Conservation (phyloP, 2,797 vertebrate genomes). For the Coreius guichenoti region DNA sequence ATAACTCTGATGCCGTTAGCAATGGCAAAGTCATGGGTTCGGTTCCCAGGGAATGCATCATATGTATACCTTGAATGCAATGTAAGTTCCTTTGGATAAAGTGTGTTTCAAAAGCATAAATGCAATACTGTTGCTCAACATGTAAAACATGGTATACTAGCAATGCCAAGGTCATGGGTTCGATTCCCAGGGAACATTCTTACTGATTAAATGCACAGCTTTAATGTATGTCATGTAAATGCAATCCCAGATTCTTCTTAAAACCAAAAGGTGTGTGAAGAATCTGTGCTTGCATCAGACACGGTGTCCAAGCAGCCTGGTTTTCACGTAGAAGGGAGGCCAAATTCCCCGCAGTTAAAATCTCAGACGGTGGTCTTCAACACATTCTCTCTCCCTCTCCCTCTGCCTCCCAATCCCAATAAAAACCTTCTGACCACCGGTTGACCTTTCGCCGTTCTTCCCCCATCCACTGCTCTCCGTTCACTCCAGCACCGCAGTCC, state of each 20-base stretch:
- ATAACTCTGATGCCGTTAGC: background rate
- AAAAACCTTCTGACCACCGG: slow-evolving; percentile 85
- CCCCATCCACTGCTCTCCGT: slow-evolving; percentile 62
- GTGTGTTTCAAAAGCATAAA: background rate
- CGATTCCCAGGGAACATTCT: background rate
- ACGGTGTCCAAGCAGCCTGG: slow-evolving; percentile 35
- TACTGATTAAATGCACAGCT: background rate
- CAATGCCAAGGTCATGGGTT: slow-evolving; percentile 23
- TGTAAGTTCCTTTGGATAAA: background rate
- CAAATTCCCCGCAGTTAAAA: slow-evolving; percentile 82
- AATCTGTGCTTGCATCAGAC: slow-evolving; percentile 18
- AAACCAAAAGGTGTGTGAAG: slow-evolving; percentile 10
- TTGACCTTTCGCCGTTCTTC: slow-evolving; percentile 78
- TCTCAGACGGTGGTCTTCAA: slow-evolving; percentile 86
- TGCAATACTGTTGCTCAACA: background rate
- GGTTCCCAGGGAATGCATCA: background rate
- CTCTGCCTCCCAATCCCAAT: slow-evolving; percentile 78
- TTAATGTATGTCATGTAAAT: background rate
- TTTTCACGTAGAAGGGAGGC: slow-evolving; percentile 71
- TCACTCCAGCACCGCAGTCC: slow-evolving; percentile 61
- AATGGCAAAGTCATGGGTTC: background rate
- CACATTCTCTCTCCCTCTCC: slow-evolving; percentile 74
- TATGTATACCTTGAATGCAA: background rate
- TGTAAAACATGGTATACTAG: background rate
- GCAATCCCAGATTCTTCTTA: background rate